Percentiles rank a stretch among this genome's conserved stretches.
These are phyloP conservation scores for Hedychridium roseum DNA, from an alignment of 2,888 invertebrate genomes.

Conservation along the genomic window DNA sequence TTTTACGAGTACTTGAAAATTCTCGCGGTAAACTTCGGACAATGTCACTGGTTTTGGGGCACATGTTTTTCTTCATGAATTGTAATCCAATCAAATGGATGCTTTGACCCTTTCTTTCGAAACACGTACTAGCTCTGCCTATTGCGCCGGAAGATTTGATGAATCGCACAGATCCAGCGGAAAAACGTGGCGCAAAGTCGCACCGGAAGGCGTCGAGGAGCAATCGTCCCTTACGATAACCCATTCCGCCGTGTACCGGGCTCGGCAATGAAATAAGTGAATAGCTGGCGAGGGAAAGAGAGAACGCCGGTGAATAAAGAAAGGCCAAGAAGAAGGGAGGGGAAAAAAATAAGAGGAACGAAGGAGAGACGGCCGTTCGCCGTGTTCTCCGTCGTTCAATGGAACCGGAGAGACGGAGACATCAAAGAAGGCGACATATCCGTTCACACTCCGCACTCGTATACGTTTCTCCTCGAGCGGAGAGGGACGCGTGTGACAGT, in stretches of 20 bases:
- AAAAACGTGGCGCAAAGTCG: too few relatives aligned
- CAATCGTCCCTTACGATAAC: constrained; percentile 10
- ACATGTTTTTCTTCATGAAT: too few relatives aligned
- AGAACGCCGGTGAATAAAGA: not conserved
- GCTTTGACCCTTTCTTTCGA: too few relatives aligned
- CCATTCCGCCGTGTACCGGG: not conserved
- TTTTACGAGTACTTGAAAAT: too few relatives aligned
- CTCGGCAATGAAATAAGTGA: constrained; percentile 11
- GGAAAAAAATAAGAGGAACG: constrained; percentile 6
- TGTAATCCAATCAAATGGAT: too few relatives aligned
- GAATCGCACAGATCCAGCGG: too few relatives aligned
- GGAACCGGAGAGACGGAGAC: constrained; percentile 37
- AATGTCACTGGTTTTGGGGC: too few relatives aligned
- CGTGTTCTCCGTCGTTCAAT: constrained; percentile 16
- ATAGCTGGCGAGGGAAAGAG: constrained; percentile 11
- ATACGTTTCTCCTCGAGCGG: constrained; percentile 31
- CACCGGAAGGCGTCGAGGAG: too few relatives aligned
- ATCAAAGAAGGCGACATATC: constrained; percentile 62
- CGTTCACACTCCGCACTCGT: constrained; percentile 57
- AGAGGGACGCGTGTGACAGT: not conserved
- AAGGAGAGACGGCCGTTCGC: constrained; percentile 1
- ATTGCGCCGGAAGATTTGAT: too few relatives aligned
- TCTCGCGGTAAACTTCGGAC: too few relatives aligned
- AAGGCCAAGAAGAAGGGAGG: not conserved
- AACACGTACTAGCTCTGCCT: too few relatives aligned